Conservation (phyloP, 2,113 vertebrate species). For the Strigops habroptila region DNA sequence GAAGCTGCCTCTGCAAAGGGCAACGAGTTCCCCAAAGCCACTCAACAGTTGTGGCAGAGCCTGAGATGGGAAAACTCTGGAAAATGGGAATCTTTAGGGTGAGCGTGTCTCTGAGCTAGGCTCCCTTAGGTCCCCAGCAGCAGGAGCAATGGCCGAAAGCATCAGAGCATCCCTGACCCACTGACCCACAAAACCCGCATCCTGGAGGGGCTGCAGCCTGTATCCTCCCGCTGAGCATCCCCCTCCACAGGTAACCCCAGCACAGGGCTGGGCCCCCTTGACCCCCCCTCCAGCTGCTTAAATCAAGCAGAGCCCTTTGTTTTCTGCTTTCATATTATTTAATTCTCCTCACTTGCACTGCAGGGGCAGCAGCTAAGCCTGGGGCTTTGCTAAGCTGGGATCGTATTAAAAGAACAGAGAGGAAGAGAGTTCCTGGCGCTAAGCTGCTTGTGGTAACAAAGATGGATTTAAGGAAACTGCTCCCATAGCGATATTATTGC, state of each 20-base stretch:
- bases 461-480: constrained; percentile 58
- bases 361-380: constrained; percentile 43
- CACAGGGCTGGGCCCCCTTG: not conserved
- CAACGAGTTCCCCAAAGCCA: rapidly evolving
- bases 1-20: not conserved
- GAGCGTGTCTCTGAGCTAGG: rapidly evolving
- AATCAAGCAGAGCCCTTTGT: constrained; percentile 25
- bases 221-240: not conserved
- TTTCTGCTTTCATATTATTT: constrained; percentile 48
- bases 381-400: constrained; percentile 31
- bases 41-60: rapidly evolving
- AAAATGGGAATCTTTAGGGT: not conserved
- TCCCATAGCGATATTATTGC: constrained; percentile 24
- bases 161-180: constrained; percentile 26
- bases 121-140: not conserved
- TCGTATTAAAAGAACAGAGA: constrained; percentile 53
- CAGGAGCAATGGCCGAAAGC: not conserved
- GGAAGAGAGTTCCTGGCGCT: constrained; percentile 59
- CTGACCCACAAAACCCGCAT: not conserved
- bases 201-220: not conserved
- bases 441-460: constrained; percentile 63
- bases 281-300: not conserved
- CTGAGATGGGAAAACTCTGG: not conserved
- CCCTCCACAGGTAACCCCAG: not conserved
- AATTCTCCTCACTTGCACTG: constrained; percentile 63